Base-by-base conservation (phyloP, 2,113 vertebrate genomes). In the Poeciliopsis prolifica region DNA sequence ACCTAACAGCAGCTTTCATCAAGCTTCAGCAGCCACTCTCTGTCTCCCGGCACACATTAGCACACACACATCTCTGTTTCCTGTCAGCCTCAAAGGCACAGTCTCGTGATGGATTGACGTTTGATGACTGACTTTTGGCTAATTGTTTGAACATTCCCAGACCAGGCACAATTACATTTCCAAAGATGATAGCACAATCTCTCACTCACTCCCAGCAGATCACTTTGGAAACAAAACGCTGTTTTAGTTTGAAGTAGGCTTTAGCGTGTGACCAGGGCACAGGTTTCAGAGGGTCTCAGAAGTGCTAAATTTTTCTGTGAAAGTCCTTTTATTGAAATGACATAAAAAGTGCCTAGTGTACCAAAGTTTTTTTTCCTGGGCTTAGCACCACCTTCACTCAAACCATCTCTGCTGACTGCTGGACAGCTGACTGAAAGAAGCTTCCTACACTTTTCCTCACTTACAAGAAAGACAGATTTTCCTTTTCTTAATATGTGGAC, bases 81-180 rank as follows among this genome's bases (percentile, higher is more conserved):
- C 72, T 65, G 78, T 88, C 89, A 87, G 82, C 86, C 79, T 70
- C n/a, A 54, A 0, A 80, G 74, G 75, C 70, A 1, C 35, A 29
- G 42, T 31, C 64, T 65, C 69, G 66, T 81, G 63, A 82, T 31
- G 75, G 67, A 81, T 24, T 72, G 66, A 83, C 31, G 44, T 48
- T 61, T 61, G 68, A 87, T 83, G 86, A 92, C 24, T 90, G 87
- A 87, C 87, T 86, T 76, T 77, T 70, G 30, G 71, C 86, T 78
- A 44, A 76, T 68, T 67, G 48, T 71, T 64, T 75, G 65, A 71
- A 67, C 68, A 58, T 68, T 75, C 37, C 69, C 29, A 0, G 73
- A 80, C 54, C 30, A 6, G 67, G 33, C 44, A 26, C 71, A 67
- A 30, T 79, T 69, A 22, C 75, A 69, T 76, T 60, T 82, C 80